Conservation (phyloP, 2,888 invertebrate species). For the Formica aserva region DNA sequence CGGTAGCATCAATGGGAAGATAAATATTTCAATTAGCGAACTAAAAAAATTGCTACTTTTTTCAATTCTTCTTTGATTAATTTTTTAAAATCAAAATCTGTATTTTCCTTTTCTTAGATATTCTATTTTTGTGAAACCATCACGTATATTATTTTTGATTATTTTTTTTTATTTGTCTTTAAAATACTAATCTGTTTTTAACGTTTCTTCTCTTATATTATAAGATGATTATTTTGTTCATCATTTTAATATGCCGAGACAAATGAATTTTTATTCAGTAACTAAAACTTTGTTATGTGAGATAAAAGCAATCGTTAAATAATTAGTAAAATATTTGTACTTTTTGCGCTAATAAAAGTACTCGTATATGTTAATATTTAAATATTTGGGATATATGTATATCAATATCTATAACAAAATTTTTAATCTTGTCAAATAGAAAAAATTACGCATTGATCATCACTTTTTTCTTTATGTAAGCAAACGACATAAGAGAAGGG, state of each 20-base stretch:
- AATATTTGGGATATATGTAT: not conserved
- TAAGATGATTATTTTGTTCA: not conserved
- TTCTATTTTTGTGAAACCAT: not conserved
- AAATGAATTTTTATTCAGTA: not conserved
- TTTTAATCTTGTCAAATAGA: not conserved
- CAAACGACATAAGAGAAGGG: not conserved
- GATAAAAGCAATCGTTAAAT: too few relatives aligned
- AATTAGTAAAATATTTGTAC: too few relatives aligned
- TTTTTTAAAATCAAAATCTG: not conserved
- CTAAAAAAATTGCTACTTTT: not conserved
- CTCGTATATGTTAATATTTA: not conserved
- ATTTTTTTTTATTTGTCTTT: not conserved
- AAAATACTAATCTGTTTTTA: not conserved
- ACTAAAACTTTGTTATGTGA: too few relatives aligned
- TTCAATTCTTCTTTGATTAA: not conserved
- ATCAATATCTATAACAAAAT: not conserved
- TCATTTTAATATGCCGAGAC: not conserved
- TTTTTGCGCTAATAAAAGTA: not conserved
- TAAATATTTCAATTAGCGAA: conserved; percentile 76
- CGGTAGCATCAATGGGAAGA: conserved; percentile 70
- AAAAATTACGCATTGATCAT: not conserved
- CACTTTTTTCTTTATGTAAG: not conserved
- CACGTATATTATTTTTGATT: not conserved
- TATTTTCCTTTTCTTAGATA: not conserved
- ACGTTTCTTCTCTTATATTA: not conserved